These are phyloP conservation scores for Nemoura dubitans DNA, from an alignment of 2,888 invertebrate species.

Conservation along the genomic window DNA sequence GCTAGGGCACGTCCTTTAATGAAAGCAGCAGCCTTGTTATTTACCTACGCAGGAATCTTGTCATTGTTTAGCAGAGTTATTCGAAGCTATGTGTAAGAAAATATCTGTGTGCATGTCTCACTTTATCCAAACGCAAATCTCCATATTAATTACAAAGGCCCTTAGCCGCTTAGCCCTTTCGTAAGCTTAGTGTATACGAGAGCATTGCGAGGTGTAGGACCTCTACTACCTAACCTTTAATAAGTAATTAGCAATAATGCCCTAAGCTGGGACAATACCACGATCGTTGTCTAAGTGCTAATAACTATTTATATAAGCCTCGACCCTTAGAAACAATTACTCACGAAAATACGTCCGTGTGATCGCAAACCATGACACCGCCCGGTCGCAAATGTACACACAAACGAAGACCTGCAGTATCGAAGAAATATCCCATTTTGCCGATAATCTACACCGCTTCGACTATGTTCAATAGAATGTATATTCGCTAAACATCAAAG, in stretches of 20 bases:
- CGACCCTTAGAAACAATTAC: slow-evolving; percentile 28
- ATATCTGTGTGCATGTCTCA: background rate
- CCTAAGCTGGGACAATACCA: slow-evolving; percentile 24
- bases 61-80: background rate
- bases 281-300: slow-evolving; percentile 7
- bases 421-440: background rate
- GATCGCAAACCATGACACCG: background rate
- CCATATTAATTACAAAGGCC: slow-evolving; percentile 26
- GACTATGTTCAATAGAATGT: background rate
- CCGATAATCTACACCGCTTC: background rate
- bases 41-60: background rate
- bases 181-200: slow-evolving; percentile 17
- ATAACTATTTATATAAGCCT: slow-evolving; percentile 32
- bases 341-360: background rate
- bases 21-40: background rate
- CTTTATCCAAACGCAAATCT: background rate
- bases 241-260: slow-evolving; percentile 29
- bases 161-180: slow-evolving; percentile 14
- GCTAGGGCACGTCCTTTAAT: background rate
- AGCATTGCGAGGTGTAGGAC: background rate
- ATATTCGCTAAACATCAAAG: background rate
- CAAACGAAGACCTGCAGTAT: background rate
- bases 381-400: background rate
- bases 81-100: background rate
- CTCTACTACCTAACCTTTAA: slow-evolving; percentile 25